These are phyloP conservation scores for Anaspis maculata DNA, from an alignment of 2,888 invertebrate genomes.

Conservation along the genomic window DNA sequence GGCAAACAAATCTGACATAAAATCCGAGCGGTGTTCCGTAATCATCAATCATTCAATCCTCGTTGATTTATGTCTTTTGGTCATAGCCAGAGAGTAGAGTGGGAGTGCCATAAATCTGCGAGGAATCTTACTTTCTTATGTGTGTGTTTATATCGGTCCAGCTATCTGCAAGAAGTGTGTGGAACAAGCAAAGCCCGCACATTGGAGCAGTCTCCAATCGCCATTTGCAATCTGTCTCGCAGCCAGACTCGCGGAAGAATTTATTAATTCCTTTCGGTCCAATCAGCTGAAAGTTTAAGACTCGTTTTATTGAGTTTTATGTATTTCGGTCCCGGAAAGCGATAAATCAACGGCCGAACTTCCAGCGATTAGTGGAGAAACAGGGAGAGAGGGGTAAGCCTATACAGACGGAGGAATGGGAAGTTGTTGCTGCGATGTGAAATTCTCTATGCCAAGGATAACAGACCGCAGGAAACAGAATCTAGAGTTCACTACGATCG, in stretches of 20 bases:
- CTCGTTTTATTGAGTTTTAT: constrained; percentile 9
- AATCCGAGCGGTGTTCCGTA: constrained; percentile 14
- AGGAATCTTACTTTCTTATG: constrained; percentile 18
- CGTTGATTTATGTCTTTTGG: constrained; percentile 7
- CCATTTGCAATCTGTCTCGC: constrained; percentile 18
- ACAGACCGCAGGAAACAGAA: no score
- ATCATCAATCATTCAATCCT: constrained; percentile 20
- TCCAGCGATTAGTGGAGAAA: no score
- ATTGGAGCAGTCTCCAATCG: constrained; percentile 17
- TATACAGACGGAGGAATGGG: no score
- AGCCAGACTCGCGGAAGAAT: constrained; percentile 17
- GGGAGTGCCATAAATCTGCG: constrained; percentile 17
- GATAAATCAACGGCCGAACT: constrained; percentile 3
- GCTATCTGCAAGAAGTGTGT: constrained; percentile 3
- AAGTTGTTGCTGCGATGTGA: no score
- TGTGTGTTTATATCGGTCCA: constrained; percentile 8
- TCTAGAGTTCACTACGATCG: no score
- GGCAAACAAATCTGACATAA: constrained; percentile 11
- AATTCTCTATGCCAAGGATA: no score
- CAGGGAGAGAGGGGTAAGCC: no score
- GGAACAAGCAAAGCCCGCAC: constrained; percentile 3
- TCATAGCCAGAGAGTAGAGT: no score
- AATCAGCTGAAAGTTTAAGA: constrained; percentile 5
- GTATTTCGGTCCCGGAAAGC: constrained; percentile 1
- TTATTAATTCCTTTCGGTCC: constrained; percentile 17